Evolutionary conservation across 2,888 invertebrate species (phyloP).

Genomic region (Hemistola chrysoprasaria): DNA sequence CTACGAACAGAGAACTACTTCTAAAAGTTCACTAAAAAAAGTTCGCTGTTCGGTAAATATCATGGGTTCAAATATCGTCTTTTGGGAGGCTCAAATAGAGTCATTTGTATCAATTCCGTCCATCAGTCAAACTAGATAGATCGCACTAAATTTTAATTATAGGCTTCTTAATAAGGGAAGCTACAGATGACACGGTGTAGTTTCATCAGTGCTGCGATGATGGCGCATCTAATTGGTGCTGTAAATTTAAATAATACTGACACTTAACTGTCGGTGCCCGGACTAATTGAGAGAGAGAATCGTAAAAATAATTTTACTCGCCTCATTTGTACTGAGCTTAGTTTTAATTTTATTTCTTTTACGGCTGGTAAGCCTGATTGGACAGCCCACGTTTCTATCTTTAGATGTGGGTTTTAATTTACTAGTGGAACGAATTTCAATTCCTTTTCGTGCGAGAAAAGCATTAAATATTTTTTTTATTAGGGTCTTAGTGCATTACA

Average conservation of each 20-base stretch:
- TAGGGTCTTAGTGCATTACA: conserved; percentile 34
- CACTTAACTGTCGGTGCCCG: conserved; percentile 72
- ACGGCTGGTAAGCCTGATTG: conserved; percentile 63
- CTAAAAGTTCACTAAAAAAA: too few relatives aligned
- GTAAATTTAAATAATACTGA: conserved; percentile 81
- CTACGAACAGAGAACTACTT: too few relatives aligned
- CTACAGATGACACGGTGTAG: conserved; percentile 67
- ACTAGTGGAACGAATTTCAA: conserved; percentile 50
- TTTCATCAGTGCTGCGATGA: conserved; percentile 73
- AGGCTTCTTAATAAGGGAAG: conserved; percentile 77
- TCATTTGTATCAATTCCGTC: conserved; percentile 48
- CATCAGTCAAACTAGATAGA: conserved; percentile 49
- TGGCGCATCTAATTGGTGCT: conserved; percentile 78
- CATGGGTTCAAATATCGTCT: conserved; percentile 4
- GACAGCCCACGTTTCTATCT: conserved; percentile 48
- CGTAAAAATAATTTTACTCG: conserved; percentile 80
- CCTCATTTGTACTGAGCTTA: conserved; percentile 74
- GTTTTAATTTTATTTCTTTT: conserved; percentile 74
- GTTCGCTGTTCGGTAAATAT: too few relatives aligned
- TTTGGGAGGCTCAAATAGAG: conserved; percentile 31
- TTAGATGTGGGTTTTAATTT: conserved; percentile 60
- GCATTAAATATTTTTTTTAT: conserved; percentile 37
- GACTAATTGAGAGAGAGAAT: conserved; percentile 78
- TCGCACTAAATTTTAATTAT: conserved; percentile 75
- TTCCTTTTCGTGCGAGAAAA: conserved; percentile 42